These are phyloP conservation scores for Hystrix brachyura DNA, from an alignment of 2,113 vertebrate genomes.

Conservation along the genomic window DNA sequence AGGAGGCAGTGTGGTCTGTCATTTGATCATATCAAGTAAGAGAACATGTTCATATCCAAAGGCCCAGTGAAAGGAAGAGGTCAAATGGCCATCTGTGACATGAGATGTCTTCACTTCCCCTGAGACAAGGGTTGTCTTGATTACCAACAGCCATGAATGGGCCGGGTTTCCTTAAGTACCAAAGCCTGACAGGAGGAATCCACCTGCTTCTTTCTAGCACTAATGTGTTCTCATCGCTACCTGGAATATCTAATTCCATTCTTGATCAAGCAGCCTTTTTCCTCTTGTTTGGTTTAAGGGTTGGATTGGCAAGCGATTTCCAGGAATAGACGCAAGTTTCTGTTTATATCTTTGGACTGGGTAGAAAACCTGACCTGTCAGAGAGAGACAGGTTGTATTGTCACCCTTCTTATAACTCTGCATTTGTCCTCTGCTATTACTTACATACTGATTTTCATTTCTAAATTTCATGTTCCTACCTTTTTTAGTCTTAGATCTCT, in stretches of 20 bases:
- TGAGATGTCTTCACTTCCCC: background rate
- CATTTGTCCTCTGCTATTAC: background rate
- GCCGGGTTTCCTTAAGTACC: background rate
- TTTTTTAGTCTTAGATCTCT: background rate
- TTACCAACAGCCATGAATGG: background rate
- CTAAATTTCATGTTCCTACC: background rate
- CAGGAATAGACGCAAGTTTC: background rate
- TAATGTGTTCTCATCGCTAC: background rate
- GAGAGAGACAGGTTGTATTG: background rate
- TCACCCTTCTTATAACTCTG: background rate
- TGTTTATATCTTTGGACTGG: background rate
- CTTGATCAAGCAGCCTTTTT: background rate
- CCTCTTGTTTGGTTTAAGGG: background rate
- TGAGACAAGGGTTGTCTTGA: background rate
- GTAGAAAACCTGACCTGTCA: background rate
- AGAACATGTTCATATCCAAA: background rate
- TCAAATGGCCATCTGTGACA: background rate
- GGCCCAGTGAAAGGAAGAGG: background rate
- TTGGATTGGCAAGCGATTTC: background rate
- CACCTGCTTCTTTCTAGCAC: background rate
- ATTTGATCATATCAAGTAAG: background rate
- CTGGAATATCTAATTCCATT: background rate
- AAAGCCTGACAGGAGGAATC: background rate
- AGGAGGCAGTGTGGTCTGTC: background rate
- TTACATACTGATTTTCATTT: constrained; percentile 4